Base-by-base conservation (phyloP, 2,113 vertebrate genomes). In the Piaya cayana region DNA sequence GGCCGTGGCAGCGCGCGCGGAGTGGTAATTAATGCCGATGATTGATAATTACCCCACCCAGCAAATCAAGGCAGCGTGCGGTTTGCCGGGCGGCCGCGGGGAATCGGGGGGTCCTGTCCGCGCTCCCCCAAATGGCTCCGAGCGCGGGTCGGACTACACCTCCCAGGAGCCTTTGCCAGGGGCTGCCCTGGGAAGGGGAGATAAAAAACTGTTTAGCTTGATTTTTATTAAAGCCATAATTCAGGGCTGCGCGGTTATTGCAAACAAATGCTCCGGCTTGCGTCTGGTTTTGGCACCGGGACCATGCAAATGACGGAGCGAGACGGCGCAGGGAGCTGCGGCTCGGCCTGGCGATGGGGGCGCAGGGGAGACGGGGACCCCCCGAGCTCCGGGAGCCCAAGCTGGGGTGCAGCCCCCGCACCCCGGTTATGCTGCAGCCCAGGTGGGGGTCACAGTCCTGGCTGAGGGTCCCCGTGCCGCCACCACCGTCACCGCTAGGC, bases 101-200 rank as follows among this genome's bases (percentile, higher is more conserved):
- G 52, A 36, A 20, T 36, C 0, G 47, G 65, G 82, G 86, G 34
- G 59, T n/a, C 72, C 76, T 2, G 27, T 34, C 80, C 49, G 3
- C 13, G 34, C 60, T 93, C 81, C 94, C 94, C 91, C 80, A 93
- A 91, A 93, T 94, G 87, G 92, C 93, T 94, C 92, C 89, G 36
- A 30, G 23, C 2, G 10, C n/a, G 13, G 85, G 64, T 49, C 16
- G 84, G 87, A 96, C 96, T 96, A 95, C 95, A 96, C 77, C 84
- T 95, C 96, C 95, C 96, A 94, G 95, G 85, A 94, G 93, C 62
- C 95, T 89, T 93, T 87, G 93, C 96, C 65, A 58, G 34, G 88
- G 86, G 90, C 88, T 15, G 65, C 86, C 58, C 50, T 19, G 85
- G 62, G 71, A 74, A 92, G 74, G 59, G 30, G 67, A 74, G 92